Base-by-base conservation (phyloP, 2,888 invertebrate genomes). In the Callyntrura guangdongensis region DNA sequence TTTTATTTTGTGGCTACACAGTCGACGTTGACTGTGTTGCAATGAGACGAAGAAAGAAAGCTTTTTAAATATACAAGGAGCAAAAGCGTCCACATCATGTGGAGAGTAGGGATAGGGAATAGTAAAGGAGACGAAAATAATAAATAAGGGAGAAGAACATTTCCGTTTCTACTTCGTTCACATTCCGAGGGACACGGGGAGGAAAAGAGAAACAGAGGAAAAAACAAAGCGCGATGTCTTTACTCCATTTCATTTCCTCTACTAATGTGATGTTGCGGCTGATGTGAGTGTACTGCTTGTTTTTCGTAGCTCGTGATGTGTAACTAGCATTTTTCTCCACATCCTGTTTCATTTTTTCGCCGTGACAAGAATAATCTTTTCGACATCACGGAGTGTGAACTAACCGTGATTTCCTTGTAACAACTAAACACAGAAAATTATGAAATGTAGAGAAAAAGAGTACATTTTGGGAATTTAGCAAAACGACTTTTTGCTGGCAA, bases 291-390 rank as follows among this genome's bases (percentile, higher is more conserved):
- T 49, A 20, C 11, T 74, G 9, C 49, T 74, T 74, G 77, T 69
- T 86, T 36, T 77, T 64, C 22, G 45, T 20, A 36, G 36, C 36
- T 64, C 20, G 9, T 74, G 25, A 61, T 86, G 36, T 77, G 61
- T n/a, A 86, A 77, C 61, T 6, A 49, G 20, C 14, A 25, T 14
- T 25, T 20, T 59, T 88, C 47, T 53, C 27, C 56, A 88, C 82
- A 82, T 88, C 88, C 74, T 82, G 82, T 88, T 82, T 72, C 56
- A 25, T 5, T 79, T 87, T n/a, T 69, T 69, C 64, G 59, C 25
- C 79, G 87, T 87, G 53, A 87, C 81, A 81, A 69, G 87, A 87
- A 81, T 87, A 86, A 67, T 45, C 59, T 67, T 17, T 86, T 69
- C 11, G 17, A 20, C 12, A 59, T 56, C 2, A 56, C 14, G 56